Conservation (phyloP, 2,797 vertebrate species). For the Sebastes taczanowskii region DNA sequence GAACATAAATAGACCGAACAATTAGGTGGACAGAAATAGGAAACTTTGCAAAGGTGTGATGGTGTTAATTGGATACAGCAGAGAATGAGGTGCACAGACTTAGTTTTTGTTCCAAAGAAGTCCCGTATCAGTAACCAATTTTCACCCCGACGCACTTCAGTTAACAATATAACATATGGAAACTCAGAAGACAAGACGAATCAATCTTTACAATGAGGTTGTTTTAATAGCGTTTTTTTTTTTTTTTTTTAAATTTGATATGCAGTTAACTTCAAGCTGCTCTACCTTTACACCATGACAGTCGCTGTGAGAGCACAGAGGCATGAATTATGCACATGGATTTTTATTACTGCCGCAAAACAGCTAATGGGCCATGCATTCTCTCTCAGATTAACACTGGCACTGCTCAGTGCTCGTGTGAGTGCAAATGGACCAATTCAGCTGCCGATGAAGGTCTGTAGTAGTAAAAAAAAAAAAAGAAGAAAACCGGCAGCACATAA, state of each 20-base stretch:
- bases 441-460: not conserved
- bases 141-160: slow-evolving; percentile 48
- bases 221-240: slow-evolving; percentile 32
- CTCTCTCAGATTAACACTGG: slow-evolving; percentile 52
- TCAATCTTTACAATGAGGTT: slow-evolving; percentile 32
- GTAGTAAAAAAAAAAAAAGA: too few relatives aligned
- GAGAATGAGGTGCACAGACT: not conserved
- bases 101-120: not conserved
- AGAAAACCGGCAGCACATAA: not conserved
- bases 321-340: slow-evolving; percentile 68
- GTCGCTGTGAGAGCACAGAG: slow-evolving; percentile 47
- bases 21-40: slow-evolving; percentile 48
- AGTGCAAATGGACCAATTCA: not conserved
- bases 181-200: slow-evolving; percentile 28
- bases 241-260: slow-evolving; percentile 33
- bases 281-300: slow-evolving; percentile 58
- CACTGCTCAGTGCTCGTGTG: slow-evolving; percentile 1
- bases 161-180: slow-evolving; percentile 20
- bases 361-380: slow-evolving; percentile 64
- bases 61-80: slow-evolving; percentile 59
- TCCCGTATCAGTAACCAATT: slow-evolving; percentile 43
- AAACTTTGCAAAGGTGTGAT: slow-evolving; percentile 48
- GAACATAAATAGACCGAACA: slow-evolving; percentile 53
- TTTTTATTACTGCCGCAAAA: slow-evolving; percentile 69
- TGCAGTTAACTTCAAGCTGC: slow-evolving; percentile 55